A percentile compares a stretch with the other conserved stretches of the same genome.
These are phyloP conservation scores for Atherinosoma microstoma DNA, from an alignment of 2,797 vertebrate species.

Conservation along the genomic window DNA sequence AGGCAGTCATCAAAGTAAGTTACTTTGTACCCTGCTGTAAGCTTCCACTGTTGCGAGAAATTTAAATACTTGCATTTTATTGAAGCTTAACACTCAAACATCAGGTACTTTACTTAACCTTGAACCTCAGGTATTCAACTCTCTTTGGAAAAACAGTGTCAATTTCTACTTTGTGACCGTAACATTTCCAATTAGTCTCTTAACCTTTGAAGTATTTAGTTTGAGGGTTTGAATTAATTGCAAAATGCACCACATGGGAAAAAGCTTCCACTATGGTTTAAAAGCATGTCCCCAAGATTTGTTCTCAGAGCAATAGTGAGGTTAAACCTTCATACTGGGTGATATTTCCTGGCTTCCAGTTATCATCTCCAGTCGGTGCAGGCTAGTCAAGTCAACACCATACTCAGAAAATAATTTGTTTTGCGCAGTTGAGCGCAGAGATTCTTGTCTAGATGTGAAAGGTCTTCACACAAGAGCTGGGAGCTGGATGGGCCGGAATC, in stretches of 20 bases:
- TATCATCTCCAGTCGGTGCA: background rate
- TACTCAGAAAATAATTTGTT: slow-evolving; percentile 7
- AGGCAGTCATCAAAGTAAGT: background rate
- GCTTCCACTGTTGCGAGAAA: background rate
- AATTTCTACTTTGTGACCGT: too few species aligned
- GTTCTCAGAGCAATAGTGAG: background rate
- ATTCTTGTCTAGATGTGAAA: background rate
- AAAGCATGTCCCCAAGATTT: background rate
- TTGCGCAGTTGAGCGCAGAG: background rate
- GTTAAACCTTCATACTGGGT: background rate
- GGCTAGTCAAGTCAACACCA: background rate
- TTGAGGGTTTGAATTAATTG: background rate
- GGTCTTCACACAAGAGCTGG: background rate
- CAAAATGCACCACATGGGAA: background rate
- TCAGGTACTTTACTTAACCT: too few species aligned
- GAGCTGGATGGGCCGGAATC: background rate
- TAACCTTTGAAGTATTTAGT: background rate
- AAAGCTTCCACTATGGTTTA: background rate
- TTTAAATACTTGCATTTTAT: background rate
- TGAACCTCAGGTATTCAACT: too few species aligned
- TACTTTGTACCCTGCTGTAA: background rate
- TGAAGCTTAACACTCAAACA: too few species aligned
- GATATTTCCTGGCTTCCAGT: background rate
- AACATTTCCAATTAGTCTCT: too few species aligned
- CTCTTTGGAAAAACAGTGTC: too few species aligned